These are phyloP conservation scores for Acanthopagrus latus DNA, from an alignment of 2,797 vertebrate species.

Conservation along the genomic window DNA sequence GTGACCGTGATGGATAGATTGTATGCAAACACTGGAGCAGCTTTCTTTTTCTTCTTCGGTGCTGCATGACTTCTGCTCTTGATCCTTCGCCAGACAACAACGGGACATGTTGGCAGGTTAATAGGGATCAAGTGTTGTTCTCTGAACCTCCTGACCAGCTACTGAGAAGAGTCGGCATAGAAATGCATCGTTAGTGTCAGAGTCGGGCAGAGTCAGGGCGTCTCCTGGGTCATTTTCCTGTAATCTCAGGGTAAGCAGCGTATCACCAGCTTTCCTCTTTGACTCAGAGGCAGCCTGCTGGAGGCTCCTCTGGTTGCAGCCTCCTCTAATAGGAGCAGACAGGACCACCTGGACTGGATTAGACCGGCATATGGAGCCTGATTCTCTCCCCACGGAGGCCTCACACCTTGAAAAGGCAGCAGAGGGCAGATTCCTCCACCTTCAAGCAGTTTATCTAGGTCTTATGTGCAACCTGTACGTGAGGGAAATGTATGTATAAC, in stretches of 20 bases:
- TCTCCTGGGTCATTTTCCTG: not conserved
- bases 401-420: conserved; percentile 19
- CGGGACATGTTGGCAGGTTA: conserved; percentile 23
- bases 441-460: not conserved
- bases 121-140: conserved; percentile 20
- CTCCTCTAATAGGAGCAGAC: conserved; percentile 78
- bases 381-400: conserved; percentile 31
- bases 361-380: conserved; percentile 75
- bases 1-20: no score
- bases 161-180: not conserved
- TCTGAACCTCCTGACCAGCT: conserved; percentile 12
- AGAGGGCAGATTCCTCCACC: conserved; percentile 27
- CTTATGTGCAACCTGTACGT: not conserved
- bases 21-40: not conserved
- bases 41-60: not conserved
- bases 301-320: conserved; percentile 12
- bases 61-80: conserved; percentile 2
- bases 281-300: conserved; percentile 14
- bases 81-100: not conserved
- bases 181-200: not conserved
- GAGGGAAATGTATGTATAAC: not conserved
- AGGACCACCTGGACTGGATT: conserved; percentile 84
- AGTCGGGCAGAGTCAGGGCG: not conserved
- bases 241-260: conserved; percentile 13
- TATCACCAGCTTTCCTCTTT: conserved; percentile 19